phyloP scores from a whole-genome alignment of 23 tunicate species.

The Ciona savignyi region DNA sequence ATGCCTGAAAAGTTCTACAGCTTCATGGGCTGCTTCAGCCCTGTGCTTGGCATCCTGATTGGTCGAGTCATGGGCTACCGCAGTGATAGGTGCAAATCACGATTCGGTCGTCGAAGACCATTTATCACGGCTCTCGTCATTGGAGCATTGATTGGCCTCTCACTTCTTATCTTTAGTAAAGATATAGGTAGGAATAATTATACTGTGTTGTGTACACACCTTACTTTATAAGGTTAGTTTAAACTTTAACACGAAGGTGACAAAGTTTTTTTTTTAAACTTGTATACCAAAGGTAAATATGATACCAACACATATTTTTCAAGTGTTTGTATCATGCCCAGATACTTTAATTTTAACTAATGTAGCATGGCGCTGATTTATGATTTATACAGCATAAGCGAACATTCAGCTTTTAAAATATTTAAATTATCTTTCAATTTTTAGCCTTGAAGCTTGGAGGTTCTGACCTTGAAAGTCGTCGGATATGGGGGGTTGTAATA shows the following conservation, averaged over 20 bases:
- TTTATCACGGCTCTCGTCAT: slow-evolving; percentile 61
- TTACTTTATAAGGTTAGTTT: no score
- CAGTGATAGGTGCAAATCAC: slow-evolving; percentile 68
- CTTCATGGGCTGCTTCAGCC: slow-evolving; percentile 82
- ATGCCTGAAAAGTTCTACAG: slow-evolving; percentile 78
- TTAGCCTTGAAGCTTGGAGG: slow-evolving; percentile 17
- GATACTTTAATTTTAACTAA: no score
- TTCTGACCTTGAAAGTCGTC: slow-evolving; percentile 16
- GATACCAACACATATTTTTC: no score
- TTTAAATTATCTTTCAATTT: not conserved
- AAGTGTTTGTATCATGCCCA: no score
- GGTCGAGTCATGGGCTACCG: slow-evolving; percentile 76
- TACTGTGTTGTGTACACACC: no score
- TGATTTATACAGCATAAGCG: no score
- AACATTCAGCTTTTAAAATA: no score
- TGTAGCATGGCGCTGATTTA: no score
- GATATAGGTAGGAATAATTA: slow-evolving; percentile 39
- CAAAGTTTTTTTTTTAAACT: no score
- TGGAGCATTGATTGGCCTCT: slow-evolving; percentile 69
- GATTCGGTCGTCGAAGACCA: slow-evolving; percentile 85
- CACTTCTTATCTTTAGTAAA: slow-evolving; percentile 77
- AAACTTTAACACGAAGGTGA: no score
- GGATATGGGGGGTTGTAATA: slow-evolving; percentile 58
- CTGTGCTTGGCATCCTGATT: slow-evolving; percentile 67
- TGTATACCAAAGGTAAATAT: no score